Conservation (phyloP, 2,797 vertebrate genomes). For the Malurus splendens region DNA sequence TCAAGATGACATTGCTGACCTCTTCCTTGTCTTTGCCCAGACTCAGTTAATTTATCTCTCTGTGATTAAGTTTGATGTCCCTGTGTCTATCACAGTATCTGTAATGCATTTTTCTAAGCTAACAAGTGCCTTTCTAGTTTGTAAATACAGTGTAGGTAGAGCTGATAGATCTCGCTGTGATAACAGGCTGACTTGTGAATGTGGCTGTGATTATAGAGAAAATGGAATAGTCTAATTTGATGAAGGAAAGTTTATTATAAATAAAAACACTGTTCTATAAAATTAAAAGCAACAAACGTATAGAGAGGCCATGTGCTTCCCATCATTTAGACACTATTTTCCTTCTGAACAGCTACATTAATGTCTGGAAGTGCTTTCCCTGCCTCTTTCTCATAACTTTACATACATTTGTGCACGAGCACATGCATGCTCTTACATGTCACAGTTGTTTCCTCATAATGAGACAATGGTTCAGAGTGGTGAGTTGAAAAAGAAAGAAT, state of each 20-base stretch:
- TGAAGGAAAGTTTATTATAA: conserved; percentile 33
- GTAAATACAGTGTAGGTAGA: conserved; percentile 54
- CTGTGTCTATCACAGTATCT: conserved; percentile 13
- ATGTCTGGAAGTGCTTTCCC: neutral
- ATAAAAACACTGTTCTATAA: neutral
- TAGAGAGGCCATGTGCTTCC: neutral
- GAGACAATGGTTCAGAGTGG: neutral
- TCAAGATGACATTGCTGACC: neutral
- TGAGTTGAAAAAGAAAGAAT: neutral
- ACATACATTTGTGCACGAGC: neutral
- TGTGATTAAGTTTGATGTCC: conserved; percentile 11
- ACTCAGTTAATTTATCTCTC: conserved; percentile 20
- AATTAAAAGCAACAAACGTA: neutral
- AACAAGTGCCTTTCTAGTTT: conserved; percentile 47
- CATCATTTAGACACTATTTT: neutral
- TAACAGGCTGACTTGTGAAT: conserved; percentile 61
- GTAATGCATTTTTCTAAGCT: conserved; percentile 30
- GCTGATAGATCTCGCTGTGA: conserved; percentile 53
- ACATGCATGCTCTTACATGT: accelerated
- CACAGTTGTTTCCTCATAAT: neutral
- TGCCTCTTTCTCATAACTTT: neutral
- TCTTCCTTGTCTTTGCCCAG: neutral
- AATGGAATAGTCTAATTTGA: conserved; percentile 48
- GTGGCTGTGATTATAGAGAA: conserved; percentile 57
- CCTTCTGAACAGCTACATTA: neutral